Conservation (phyloP, 2,113 vertebrate genomes). For the Catharus fuscescens region DNA sequence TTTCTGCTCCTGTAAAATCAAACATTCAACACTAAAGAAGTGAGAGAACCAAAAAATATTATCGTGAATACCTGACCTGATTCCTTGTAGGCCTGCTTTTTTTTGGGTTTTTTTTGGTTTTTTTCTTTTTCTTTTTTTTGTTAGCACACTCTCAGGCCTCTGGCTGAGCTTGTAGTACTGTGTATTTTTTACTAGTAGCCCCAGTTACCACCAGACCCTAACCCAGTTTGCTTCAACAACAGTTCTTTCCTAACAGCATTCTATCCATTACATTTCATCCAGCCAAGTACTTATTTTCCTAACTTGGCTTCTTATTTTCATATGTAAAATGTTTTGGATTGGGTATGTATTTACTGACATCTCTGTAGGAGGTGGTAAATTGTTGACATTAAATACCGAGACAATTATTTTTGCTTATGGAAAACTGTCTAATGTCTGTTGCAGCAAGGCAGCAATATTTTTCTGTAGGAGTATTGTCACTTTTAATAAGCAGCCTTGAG, state of each 20-base stretch:
- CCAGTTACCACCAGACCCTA: background rate
- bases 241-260: background rate
- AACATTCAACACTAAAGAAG: background rate
- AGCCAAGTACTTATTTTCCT: background rate
- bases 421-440: constrained; percentile 17
- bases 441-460: background rate
- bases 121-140: background rate
- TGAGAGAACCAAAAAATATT: background rate
- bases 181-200: background rate
- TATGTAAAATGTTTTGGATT: constrained; percentile 18
- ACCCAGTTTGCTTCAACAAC: background rate
- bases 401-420: constrained; percentile 41
- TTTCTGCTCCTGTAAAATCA: background rate
- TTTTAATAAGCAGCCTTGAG: constrained; percentile 16
- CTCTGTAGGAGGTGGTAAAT: constrained; percentile 46
- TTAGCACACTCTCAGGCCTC: background rate
- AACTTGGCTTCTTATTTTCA: background rate
- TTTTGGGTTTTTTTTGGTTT: background rate
- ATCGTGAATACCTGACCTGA: background rate
- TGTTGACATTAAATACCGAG: constrained; percentile 42
- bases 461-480: constrained; percentile 35
- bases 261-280: background rate
- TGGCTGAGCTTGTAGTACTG: background rate
- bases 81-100: background rate
- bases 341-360: constrained; percentile 1